phyloP scores from a whole-genome alignment of 2,888 invertebrate species.

The Parasteatoda lunata region DNA sequence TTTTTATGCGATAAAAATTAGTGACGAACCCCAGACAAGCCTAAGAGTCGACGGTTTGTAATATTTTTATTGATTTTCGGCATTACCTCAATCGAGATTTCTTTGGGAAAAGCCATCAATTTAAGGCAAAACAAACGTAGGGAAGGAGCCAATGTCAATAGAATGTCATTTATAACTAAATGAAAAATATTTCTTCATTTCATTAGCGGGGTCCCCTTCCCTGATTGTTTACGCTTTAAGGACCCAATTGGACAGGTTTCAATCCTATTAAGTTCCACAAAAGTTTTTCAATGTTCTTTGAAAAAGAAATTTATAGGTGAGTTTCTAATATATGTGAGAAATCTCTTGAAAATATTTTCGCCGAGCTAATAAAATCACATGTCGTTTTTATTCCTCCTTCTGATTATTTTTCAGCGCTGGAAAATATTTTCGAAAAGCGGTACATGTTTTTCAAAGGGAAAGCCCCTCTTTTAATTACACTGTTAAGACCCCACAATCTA shows the following conservation, averaged over 20 bases:
- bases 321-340: neutral
- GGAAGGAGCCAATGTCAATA: conserved; percentile 54
- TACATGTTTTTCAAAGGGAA: conserved; percentile 47
- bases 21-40: conserved; percentile 4
- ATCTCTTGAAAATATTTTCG: neutral
- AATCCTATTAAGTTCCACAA: conserved; percentile 59
- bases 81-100: conserved; percentile 15
- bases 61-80: conserved; percentile 46
- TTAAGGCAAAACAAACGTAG: conserved; percentile 52
- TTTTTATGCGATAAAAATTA: conserved; percentile 55
- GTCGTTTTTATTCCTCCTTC: neutral
- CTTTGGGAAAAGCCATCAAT: conserved; percentile 7
- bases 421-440: neutral
- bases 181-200: conserved; percentile 62
- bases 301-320: conserved; percentile 22
- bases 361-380: conserved; percentile 23
- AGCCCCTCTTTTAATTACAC: conserved; percentile 66
- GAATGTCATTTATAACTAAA: conserved; percentile 49
- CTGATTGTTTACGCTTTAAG: conserved; percentile 50
- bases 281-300: conserved; percentile 46
- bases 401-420: neutral
- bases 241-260: conserved; percentile 53
- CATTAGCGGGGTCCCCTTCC: conserved; percentile 32
- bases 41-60: neutral
- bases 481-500: conserved; percentile 61